Evolutionary conservation across 2,797 vertebrate genomes (phyloP), one percentile per base, ranked within the genome.

Genomic region (Rachycentron canadum): DNA sequence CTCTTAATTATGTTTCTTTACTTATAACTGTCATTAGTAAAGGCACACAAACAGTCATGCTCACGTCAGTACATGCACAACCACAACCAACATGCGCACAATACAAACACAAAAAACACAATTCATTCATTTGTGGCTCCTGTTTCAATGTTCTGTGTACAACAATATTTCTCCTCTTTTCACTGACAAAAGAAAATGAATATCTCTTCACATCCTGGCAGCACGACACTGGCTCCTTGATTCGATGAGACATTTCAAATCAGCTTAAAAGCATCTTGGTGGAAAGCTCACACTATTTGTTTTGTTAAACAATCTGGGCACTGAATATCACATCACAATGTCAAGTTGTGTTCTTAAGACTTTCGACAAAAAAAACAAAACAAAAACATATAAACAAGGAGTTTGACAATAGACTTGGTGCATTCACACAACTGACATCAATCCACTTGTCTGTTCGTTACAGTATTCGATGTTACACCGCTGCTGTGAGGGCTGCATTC

Each of bases 181-280:
- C 61, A 55, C 53, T 4, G 8, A 70, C 62, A 76, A 77, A 72
- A 77, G 57, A 55, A 60, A 82, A 83, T 79, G 83, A 67, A 89
- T 82, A 72, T 69, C 63, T 61, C 25, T 40, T 86, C 64, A 73
- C 69, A 74, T 70, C 53, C 52, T 64, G 43, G 69, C 60, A 66
- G 40, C 65, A 55, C 2, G 61, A 69, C 74, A 76, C 74, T 50
- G 38, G 65, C 59, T 64, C 28, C 53, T 76, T 82, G 34, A 82
- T 85, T 74, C 66, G 87, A 77, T 66, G 77, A 86, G 67, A 80
- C 79, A 61, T 77, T 82, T 81, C 41, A 79, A 88, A 81, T 78
- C 30, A 73, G 58, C 70, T 82, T 73, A 78, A 73, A 76, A 80
- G 73, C 53, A 72, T 82, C 62, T 69, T 43, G 47, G 21, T 75